phyloP scores from a whole-genome alignment of 2,797 vertebrate species.

The Odontamblyopus rebecca region DNA sequence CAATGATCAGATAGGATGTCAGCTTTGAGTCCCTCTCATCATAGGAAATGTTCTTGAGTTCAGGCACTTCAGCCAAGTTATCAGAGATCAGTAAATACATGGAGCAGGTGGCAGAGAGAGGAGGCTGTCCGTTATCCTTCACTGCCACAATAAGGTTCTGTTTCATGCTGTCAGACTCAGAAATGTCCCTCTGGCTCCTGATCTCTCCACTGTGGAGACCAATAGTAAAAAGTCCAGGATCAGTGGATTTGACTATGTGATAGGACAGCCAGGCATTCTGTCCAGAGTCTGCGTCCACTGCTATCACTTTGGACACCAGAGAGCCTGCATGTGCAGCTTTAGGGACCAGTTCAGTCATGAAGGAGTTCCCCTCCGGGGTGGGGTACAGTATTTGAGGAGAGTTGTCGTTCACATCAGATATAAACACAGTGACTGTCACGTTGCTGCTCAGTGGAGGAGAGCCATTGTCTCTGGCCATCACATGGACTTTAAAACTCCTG shows the following conservation, averaged over 20 bases:
- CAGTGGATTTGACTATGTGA: slow-evolving; percentile 76
- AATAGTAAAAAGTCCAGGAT: slow-evolving; percentile 35
- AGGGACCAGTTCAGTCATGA: slow-evolving; percentile 50
- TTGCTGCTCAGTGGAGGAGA: slow-evolving; percentile 55
- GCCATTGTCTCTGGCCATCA: slow-evolving; percentile 63
- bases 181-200: slow-evolving; percentile 12
- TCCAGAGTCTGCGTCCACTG: slow-evolving; percentile 82
- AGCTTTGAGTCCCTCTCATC: no score
- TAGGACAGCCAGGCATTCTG: slow-evolving; percentile 84
- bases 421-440: no score
- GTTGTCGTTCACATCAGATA: no score
- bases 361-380: slow-evolving; percentile 35
- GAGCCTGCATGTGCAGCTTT: slow-evolving; percentile 71
- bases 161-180: slow-evolving; percentile 57
- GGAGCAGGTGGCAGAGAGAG: slow-evolving; percentile 77
- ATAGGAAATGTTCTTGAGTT: no score
- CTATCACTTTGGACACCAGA: slow-evolving; percentile 84
- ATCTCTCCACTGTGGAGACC: no score
- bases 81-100: slow-evolving; percentile 76
- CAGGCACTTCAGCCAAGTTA: slow-evolving; percentile 69
- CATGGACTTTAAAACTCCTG: slow-evolving; percentile 43
- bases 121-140: slow-evolving; percentile 70
- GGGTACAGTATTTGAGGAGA: slow-evolving; percentile 9
- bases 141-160: slow-evolving; percentile 77
- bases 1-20: no score